Evolutionary conservation across 2,113 vertebrate species (phyloP).

Genomic region (Rousettus leschenaultii): DNA sequence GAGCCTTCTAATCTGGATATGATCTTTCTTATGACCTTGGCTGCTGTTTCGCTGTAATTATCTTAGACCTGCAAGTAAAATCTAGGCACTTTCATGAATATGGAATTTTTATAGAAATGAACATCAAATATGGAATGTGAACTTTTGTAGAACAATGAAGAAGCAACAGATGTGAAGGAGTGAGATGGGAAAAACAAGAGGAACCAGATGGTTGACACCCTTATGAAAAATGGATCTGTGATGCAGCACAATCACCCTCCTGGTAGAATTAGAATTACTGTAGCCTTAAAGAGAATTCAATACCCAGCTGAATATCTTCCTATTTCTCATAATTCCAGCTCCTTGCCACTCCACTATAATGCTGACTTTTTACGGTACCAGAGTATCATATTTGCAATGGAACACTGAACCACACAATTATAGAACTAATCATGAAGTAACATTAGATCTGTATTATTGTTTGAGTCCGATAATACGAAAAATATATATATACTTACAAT

Average conservation of each 20-base stretch:
- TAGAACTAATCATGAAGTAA: not conserved
- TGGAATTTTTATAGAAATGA: conserved; percentile 62
- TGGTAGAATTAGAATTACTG: conserved; percentile 5
- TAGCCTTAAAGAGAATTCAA: not conserved
- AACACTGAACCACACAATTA: not conserved
- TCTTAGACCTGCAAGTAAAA: conserved; percentile 55
- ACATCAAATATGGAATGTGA: conserved; percentile 56
- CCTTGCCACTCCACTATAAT: not conserved
- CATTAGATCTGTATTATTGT: not conserved
- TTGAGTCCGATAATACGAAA: not conserved
- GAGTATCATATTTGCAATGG: not conserved
- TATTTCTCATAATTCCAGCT: not conserved
- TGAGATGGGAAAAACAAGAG: conserved; percentile 36
- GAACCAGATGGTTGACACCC: conserved; percentile 58
- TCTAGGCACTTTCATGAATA: conserved; percentile 44
- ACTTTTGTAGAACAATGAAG: conserved; percentile 36
- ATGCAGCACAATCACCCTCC: not conserved
- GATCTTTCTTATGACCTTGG: conserved; percentile 27
- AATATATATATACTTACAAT: not conserved
- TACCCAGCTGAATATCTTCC: not conserved
- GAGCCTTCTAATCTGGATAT: not conserved
- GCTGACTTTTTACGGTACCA: not conserved
- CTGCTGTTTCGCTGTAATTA: conserved; percentile 12
- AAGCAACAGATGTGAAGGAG: conserved; percentile 62
- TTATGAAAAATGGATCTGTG: conserved; percentile 22